Base-by-base conservation (phyloP, 2,888 invertebrate species). In the Aleiodes testaceus region DNA sequence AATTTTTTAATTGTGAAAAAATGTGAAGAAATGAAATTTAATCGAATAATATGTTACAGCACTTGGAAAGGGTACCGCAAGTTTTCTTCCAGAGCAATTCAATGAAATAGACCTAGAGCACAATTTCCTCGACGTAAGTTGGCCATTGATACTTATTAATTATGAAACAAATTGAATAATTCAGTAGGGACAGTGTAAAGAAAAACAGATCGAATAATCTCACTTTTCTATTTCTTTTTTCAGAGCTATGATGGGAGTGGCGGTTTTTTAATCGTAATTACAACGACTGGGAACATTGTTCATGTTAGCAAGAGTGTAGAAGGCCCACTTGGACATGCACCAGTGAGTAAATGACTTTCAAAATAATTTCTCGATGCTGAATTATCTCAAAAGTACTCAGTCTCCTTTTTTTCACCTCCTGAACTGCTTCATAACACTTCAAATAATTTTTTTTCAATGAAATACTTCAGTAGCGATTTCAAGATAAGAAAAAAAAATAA, bases 261-360 rank as follows among this genome's bases (percentile, higher is more conserved):
- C 78, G 95, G 95, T 44, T 95, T 97, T 84, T 89, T 97, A 87
- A 87, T 97, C 74, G 92, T 95, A 18, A 89, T 95, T 42, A 94
- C 95, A 18, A 91, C 94, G 73, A 90, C 92, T 69, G 97, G 97
- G 16, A 93, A 95, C 86, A 93, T 97, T 80, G 92, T 97, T 75
- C 93, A 94, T 83, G 92, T 96, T 42, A 96, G 97, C 36, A 93
- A 93, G 66, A 94, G 94, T 78, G 91, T 97, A 30, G 95, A 96
- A 86, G 92, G 93, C 80, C 91, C 95, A 80, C 89, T 97, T 78
- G 97, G 97, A 70, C 94, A 97, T 88, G 92, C 94, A 80, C 93
- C 94, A 91, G 94, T 94, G 88, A 88, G 85, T 81, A 26, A 44
- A 69, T 14, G 11, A 53, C 64, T 26, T 36, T 49, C 18, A 22